phyloP scores from a whole-genome alignment of 2,797 vertebrate species.

The Astyanax mexicanus region DNA sequence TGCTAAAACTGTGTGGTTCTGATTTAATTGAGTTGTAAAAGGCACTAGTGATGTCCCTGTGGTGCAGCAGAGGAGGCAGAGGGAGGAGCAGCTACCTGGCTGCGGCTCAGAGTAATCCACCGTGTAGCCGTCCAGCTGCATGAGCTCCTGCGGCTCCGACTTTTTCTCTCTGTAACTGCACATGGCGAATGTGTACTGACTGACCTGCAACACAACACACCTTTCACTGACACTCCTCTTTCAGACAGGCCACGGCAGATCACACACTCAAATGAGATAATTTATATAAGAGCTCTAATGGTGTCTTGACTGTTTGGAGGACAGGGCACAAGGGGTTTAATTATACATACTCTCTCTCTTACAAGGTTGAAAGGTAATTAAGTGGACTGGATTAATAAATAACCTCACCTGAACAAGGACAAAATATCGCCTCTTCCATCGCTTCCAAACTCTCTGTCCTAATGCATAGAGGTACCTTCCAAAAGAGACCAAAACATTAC shows the following conservation, averaged over 20 bases:
- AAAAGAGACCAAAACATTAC: conserved; percentile 9
- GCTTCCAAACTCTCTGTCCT: conserved; percentile 96
- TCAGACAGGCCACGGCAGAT: background rate
- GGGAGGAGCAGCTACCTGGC: conserved; percentile 75
- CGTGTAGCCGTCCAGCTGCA: conserved; percentile 97
- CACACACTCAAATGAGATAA: background rate
- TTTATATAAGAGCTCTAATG: background rate
- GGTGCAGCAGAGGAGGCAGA: background rate
- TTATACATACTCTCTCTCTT: background rate
- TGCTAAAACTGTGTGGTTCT: background rate
- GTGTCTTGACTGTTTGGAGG: background rate
- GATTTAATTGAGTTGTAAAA: background rate
- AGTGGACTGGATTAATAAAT: background rate
- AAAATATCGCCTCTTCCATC: conserved; percentile 96
- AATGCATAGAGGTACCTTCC: conserved; percentile 90
- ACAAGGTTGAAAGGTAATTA: background rate
- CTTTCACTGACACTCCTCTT: background rate
- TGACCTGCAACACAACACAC: conserved; percentile 83
- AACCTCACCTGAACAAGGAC: conserved; percentile 90
- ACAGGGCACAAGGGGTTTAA: background rate
- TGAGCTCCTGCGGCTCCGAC: conserved; percentile 95
- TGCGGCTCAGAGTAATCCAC: conserved; percentile 96
- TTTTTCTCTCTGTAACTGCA: conserved; percentile 98
- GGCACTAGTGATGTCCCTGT: background rate
- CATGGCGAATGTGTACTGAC: conserved; percentile 98